Evolutionary conservation across 2,888 invertebrate species (phyloP).

Genomic region (Stenurella melanura): DNA sequence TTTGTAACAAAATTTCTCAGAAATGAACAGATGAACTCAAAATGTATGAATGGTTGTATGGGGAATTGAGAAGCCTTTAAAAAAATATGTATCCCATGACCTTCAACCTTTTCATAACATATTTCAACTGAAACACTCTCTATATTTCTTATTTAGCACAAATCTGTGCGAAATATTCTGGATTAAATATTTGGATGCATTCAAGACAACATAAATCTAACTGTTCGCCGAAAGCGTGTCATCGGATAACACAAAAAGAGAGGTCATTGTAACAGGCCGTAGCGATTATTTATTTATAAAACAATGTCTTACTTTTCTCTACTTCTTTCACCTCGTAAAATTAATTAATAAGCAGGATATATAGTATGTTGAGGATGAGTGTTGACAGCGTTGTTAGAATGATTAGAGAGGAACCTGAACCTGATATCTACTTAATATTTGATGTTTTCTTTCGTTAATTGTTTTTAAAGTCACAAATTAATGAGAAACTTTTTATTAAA

Average conservation of each 20-base stretch:
- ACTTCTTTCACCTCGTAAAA: neutral
- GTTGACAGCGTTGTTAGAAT: neutral
- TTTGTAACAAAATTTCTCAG: no score
- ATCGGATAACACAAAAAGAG: neutral
- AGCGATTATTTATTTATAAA: neutral
- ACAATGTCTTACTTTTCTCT: slow-evolving; percentile 3
- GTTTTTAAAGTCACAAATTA: no score
- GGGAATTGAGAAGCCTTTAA: no score
- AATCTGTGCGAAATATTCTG: neutral
- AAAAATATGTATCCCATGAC: no score
- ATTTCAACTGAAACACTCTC: no score
- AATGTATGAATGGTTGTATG: no score
- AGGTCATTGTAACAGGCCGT: slow-evolving; percentile 2
- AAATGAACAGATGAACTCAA: no score
- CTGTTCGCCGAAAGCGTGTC: slow-evolving; percentile 24
- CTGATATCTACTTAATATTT: neutral
- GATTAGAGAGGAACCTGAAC: neutral
- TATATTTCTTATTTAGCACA: neutral
- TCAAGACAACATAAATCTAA: slow-evolving; percentile 11
- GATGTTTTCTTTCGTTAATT: no score
- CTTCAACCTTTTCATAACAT: no score
- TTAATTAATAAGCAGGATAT: neutral
- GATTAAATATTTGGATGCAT: neutral
- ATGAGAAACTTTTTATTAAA: no score
- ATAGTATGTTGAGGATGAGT: neutral